A percentile compares a stretch with the other conserved stretches of the same genome.
Conservation (phyloP, 2,113 vertebrate genomes). For the Myotis lucifugus region DNA sequence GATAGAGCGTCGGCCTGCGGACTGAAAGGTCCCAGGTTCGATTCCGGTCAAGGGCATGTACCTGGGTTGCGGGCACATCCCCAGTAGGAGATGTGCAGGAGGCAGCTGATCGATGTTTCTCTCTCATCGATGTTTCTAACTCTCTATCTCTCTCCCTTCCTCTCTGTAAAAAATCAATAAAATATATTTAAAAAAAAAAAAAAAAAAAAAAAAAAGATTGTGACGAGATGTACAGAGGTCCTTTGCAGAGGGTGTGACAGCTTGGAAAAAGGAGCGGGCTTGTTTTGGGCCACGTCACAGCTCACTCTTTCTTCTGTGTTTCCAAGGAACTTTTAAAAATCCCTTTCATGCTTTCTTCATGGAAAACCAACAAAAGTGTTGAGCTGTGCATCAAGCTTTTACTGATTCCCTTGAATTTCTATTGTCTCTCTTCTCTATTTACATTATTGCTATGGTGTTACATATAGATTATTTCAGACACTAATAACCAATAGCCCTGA, state of each 20-base stretch:
- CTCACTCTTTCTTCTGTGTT: neutral
- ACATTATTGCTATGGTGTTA: rapidly evolving
- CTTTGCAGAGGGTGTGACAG: neutral
- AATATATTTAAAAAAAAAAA: too few species aligned
- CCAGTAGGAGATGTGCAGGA: too few species aligned
- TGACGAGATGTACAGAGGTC: neutral
- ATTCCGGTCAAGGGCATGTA: too few species aligned
- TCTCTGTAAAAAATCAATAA: too few species aligned
- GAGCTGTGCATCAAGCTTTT: neutral
- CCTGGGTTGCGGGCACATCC: too few species aligned
- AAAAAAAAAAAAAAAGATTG: too few species aligned
- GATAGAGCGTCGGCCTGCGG: too few species aligned
- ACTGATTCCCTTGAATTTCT: neutral
- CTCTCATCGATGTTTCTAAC: too few species aligned
- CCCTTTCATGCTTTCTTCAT: neutral
- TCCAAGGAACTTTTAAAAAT: neutral
- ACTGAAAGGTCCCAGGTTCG: too few species aligned
- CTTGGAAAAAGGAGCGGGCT: neutral
- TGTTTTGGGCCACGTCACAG: rapidly evolving
- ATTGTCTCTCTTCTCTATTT: neutral
- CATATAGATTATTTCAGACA: neutral
- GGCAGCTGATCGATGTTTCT: too few species aligned
- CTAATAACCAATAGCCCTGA: neutral
- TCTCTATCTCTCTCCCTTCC: too few species aligned
- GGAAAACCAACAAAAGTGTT: neutral